These are phyloP conservation scores for Conus betulinus DNA, from an alignment of 1,140 invertebrate genomes.

Conservation along the genomic window DNA sequence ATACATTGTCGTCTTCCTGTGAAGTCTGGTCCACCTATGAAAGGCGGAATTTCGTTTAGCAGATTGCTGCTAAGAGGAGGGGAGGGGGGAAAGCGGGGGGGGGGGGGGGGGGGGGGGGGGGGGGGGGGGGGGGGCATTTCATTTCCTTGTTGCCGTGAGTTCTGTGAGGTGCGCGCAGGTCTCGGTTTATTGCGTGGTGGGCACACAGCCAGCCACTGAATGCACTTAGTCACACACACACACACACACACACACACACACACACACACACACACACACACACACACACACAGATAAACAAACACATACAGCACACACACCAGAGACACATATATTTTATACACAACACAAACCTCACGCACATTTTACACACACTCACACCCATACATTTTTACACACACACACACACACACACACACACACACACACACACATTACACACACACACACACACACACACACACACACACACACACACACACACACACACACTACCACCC, in stretches of 20 bases:
- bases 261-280: background rate
- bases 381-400: background rate
- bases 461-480: too few relatives aligned
- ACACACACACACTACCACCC: too few relatives aligned
- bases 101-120: too few relatives aligned
- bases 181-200: too few relatives aligned
- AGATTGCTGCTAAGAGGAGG: too few relatives aligned
- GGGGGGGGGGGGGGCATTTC: too few relatives aligned
- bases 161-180: too few relatives aligned
- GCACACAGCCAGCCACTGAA: background rate
- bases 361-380: background rate
- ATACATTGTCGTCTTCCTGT: too few relatives aligned
- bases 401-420: background rate
- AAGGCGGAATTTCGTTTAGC: too few relatives aligned
- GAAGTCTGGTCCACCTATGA: too few relatives aligned
- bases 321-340: background rate
- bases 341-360: background rate
- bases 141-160: too few relatives aligned
- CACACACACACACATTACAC: background rate
- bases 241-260: constrained; percentile 1
- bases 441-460: background rate
- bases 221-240: background rate
- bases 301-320: background rate
- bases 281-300: background rate
- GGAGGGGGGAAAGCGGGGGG: too few relatives aligned